Evolutionary conservation across 2,888 invertebrate genomes (phyloP), one percentile per base, ranked within the genome.

Genomic region (Poecilus cupreus): DNA sequence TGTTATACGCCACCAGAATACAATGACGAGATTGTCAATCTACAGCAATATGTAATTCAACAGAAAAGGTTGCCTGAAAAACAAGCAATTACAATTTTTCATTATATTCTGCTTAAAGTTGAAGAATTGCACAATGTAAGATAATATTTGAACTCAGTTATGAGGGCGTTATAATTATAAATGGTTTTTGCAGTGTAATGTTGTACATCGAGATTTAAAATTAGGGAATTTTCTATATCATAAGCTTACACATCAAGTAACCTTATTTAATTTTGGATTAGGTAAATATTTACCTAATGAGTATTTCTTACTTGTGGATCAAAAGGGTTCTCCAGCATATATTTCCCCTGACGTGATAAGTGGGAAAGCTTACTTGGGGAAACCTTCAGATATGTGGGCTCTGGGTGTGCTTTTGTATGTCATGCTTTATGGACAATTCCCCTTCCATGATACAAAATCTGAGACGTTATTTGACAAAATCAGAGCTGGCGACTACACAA

Each of bases 301-400:
- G 85, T 91, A 92, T 83, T 94, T 95, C 85, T 88, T 93, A 37
- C 88, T 95, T 49, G 93, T 93, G 85, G 95, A 95, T 88, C 95
- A 95, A 87, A 90, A 94, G 87, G 95, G 95, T 0, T 95, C 95
- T 0, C 95, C 95, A 0, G 95, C 95, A 0, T 96, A 95, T 87
- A 95, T 95, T 84, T 95, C 95, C 0, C 95, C 96, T 0, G 96
- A 95, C 87, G 95, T 95, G 4, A 89, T 96, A 3, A 91, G 93
- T 89, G 94, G 94, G 84, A 93, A 94, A 86, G 94, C 95, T 0
- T 95, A 95, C 87, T 89, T 92, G 20, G 95, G 95, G 85, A 95
- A 95, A 87, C 95, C 95, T 0, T 94, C 94, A 0, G 96, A 95
- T 87, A 94, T 95, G 94, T 96, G 96, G 96, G 94, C 95, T 0